Base-by-base conservation (phyloP, 2,888 invertebrate species). In the Lycia hirtaria region DNA sequence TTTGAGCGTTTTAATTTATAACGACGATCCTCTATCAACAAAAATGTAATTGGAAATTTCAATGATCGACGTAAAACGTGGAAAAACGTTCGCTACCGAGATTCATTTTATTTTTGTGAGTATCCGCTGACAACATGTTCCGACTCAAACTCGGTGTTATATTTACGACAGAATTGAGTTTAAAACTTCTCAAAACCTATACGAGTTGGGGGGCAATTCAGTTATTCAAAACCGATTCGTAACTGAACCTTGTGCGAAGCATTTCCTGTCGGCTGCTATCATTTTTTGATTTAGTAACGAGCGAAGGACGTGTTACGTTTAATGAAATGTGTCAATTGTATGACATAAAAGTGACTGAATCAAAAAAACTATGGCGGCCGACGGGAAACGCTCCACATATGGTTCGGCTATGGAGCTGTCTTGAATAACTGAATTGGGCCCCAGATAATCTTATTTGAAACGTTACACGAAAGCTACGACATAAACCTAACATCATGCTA, bases 381-480 rank as follows among this genome's bases (percentile, higher is more conserved):
- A n/a, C n/a, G n/a, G n/a, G n/a, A n/a, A n/a, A n/a, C n/a, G n/a
- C n/a, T n/a, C n/a, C n/a, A n/a, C n/a, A n/a, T n/a, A n/a, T n/a
- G n/a, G n/a, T n/a, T n/a, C n/a, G n/a, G n/a, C n/a, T n/a, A n/a
- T n/a, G n/a, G n/a, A n/a, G n/a, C n/a, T n/a, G n/a, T n/a, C n/a
- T n/a, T n/a, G n/a, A n/a, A n/a, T n/a, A n/a, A n/a, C n/a, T n/a
- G n/a, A n/a, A n/a, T n/a, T n/a, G n/a, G n/a, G n/a, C n/a, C n/a
- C n/a, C n/a, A 12, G 22, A 40, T 38, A 50, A 50, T 32, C 30
- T 32, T 40, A 50, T 41, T 50, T 40, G 22, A 41, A 50, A 40
- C 22, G 40, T 50, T 50, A n/a, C 24, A 50, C 40, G 14, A 50
- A 32, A 40, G 24, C 49, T 49, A 12, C 38, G 28, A 40, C 50